phyloP scores from a whole-genome alignment of 1,140 invertebrate genomes.

The Zaprionus gabonicus region DNA sequence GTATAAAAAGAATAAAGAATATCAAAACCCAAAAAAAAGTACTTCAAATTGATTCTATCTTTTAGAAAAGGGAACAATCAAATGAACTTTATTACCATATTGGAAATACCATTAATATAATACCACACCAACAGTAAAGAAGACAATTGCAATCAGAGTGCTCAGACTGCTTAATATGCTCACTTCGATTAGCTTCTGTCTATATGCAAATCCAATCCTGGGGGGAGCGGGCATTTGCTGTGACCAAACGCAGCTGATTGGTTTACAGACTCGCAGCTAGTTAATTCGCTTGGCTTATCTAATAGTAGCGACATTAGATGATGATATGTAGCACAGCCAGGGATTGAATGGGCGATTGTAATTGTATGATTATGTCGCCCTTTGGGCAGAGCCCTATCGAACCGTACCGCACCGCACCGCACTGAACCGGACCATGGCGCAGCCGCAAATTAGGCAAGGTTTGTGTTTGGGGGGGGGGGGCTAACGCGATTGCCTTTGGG shows the following conservation, averaged over 20 bases:
- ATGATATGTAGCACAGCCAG: neutral
- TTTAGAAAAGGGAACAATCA: no score
- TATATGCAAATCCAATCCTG: neutral
- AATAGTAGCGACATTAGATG: neutral
- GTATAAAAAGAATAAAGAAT: no score
- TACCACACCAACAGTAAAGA: neutral
- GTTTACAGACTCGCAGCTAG: neutral
- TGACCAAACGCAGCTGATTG: neutral
- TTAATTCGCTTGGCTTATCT: neutral
- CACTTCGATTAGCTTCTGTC: neutral
- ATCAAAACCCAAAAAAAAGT: no score
- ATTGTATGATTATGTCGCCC: slow-evolving; percentile 13
- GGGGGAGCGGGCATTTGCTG: neutral
- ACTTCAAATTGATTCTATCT: no score
- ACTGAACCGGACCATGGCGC: neutral
- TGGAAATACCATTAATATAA: neutral
- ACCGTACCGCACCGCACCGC: neutral
- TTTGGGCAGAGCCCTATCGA: neutral
- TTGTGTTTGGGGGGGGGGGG: neutral
- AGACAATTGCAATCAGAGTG: neutral
- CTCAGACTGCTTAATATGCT: neutral
- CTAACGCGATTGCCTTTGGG: slow-evolving; percentile 17
- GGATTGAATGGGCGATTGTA: slow-evolving; percentile 12
- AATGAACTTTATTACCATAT: no score
- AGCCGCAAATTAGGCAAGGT: slow-evolving; percentile 5